Conservation (phyloP, 2,888 invertebrate genomes). For the Argyresthia goedartella region DNA sequence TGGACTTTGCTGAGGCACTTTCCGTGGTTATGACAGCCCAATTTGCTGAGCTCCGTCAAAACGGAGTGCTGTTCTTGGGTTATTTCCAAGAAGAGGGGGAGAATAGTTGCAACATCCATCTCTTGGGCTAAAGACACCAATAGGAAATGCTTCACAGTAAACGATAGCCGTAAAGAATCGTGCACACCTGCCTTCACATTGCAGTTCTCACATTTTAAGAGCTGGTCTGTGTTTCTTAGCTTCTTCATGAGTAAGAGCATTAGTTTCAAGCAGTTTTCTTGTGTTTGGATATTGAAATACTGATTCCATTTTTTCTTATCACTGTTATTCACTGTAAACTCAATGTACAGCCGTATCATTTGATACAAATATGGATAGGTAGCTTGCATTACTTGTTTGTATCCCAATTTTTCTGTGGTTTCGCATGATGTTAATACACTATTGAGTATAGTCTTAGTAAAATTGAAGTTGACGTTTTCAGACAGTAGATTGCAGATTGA, state of each 20-base stretch:
- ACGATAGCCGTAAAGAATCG: conserved; percentile 40
- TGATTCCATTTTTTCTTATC: conserved; percentile 12
- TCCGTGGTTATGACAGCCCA: conserved; percentile 33
- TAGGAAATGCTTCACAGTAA: conserved; percentile 35
- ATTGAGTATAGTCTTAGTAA: conserved; percentile 28
- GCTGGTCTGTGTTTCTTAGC: conserved; percentile 26
- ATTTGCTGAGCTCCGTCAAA: conserved; percentile 23
- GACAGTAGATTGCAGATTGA: conserved; percentile 34
- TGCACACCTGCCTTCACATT: conserved; percentile 35
- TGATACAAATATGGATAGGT: conserved; percentile 46
- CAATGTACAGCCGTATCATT: conserved; percentile 38
- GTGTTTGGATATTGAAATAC: conserved; percentile 20
- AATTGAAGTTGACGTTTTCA: conserved; percentile 17
- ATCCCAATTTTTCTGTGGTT: conserved; percentile 33
- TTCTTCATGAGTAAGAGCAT: conserved; percentile 30
- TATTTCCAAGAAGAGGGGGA: conserved; percentile 20
- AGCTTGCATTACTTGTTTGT: conserved; percentile 22
- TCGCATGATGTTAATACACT: conserved; percentile 29
- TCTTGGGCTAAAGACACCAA: conserved; percentile 21
- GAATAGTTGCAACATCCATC: conserved; percentile 19
- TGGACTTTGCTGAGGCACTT: conserved; percentile 44
- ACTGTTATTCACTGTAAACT: conserved; percentile 22
- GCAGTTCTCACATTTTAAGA: conserved; percentile 50
- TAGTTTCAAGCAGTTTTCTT: conserved; percentile 30
- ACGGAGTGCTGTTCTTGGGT: conserved; percentile 33